phyloP scores from a whole-genome alignment of 2,888 invertebrate species.

The Neoascia interrupta region DNA sequence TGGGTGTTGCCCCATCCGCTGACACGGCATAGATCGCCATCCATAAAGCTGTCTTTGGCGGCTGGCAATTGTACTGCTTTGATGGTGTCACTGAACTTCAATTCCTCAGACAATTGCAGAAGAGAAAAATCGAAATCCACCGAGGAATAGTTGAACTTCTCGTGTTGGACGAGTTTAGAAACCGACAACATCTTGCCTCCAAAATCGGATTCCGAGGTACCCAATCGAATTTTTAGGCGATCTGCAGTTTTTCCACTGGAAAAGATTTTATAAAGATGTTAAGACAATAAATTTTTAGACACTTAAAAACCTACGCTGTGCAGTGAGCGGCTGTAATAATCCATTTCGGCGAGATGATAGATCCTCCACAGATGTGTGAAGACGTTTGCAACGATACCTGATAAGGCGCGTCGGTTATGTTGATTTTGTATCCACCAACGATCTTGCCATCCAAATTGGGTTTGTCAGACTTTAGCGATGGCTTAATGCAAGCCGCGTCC shows the following conservation, averaged over 20 bases:
- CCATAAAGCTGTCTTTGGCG: slow-evolving; percentile 73
- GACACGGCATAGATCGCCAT: slow-evolving; percentile 76
- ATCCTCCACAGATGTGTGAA: slow-evolving; percentile 78
- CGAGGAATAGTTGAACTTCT: slow-evolving; percentile 81
- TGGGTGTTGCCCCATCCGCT: slow-evolving; percentile 79
- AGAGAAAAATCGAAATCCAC: slow-evolving; percentile 83
- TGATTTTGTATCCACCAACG: slow-evolving; percentile 78
- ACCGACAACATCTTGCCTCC: slow-evolving; percentile 82
- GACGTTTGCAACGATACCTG: slow-evolving; percentile 77
- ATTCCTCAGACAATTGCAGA: slow-evolving; percentile 80
- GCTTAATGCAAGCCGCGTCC: slow-evolving; percentile 40
- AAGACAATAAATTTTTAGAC: background rate
- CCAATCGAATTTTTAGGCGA: slow-evolving; percentile 80
- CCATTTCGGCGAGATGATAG: slow-evolving; percentile 77
- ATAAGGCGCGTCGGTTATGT: slow-evolving; percentile 78
- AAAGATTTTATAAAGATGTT: no score
- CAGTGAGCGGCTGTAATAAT: slow-evolving; percentile 79
- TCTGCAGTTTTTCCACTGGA: slow-evolving; percentile 74
- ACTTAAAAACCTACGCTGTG: slow-evolving; percentile 74
- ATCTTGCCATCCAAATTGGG: slow-evolving; percentile 79
- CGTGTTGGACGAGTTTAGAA: slow-evolving; percentile 80
- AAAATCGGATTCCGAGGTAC: slow-evolving; percentile 80
- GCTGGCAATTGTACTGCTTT: slow-evolving; percentile 80
- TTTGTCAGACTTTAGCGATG: slow-evolving; percentile 45
- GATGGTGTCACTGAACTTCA: slow-evolving; percentile 80